Evolutionary conservation across 2,797 vertebrate genomes (phyloP), one percentile per base, ranked within the genome.

Genomic region (Acridotheres tristis): DNA sequence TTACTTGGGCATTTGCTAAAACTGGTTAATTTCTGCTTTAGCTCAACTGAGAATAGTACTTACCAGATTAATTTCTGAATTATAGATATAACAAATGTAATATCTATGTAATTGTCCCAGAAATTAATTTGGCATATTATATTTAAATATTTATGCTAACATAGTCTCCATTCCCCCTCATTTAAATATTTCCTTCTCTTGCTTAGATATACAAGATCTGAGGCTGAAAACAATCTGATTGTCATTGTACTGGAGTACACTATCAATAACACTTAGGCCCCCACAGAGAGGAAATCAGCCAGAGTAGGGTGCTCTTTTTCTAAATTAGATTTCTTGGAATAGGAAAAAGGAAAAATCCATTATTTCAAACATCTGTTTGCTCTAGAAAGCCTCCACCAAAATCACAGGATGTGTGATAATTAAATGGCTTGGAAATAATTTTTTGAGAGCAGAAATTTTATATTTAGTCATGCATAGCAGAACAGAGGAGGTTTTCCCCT

Each of bases 91-190:
- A 71, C 42, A 45, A 69, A 57, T 88, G 61, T 72, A 94, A 89
- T 83, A 85, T 23, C 34, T 14, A 4, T 85, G 78, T 88, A 91
- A 96, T 88, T 93, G 91, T n/a, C 53, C 29, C 43, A 85, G 57
- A 91, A 93, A 93, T 89, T 90, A 79, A 74, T 93, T 78, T 92
- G 16, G 53, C 53, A 30, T 80, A 48, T 83, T 85, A 72, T 91
- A 51, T 89, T 94, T 91, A 93, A 96, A 93, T 87, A 92, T 94
- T 96, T 83, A 89, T 85, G 43, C 20, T n/a, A 85, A 58, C 27
- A 42, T 10, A 58, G 29, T 47, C n/a, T 80, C 20, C 10, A 14
- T 87, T 79, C 6, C 7, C 20, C 12, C n/a, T 63, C 43, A 66
- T 82, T 82, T 63, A 85, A 90, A 65, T 93, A 85, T 94, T 92